These are phyloP conservation scores for Pentamera pediparva DNA, from an alignment of 53 echinoderm and acorn worm genomes.

Conservation along the genomic window DNA sequence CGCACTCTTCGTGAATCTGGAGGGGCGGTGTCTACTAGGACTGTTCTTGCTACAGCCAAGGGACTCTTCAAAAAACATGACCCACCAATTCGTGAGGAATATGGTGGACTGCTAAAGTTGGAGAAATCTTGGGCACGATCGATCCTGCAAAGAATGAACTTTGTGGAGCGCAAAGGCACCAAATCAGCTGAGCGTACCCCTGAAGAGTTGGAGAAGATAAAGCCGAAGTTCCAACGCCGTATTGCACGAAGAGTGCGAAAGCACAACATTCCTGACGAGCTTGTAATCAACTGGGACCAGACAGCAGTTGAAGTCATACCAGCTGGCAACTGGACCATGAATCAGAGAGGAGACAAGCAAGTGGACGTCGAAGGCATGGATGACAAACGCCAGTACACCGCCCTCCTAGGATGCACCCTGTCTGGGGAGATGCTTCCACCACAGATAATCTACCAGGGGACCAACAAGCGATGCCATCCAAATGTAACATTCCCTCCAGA, in stretches of 20 bases:
- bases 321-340: slow-evolving; percentile 36
- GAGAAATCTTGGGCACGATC: too few relatives aligned
- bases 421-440: slow-evolving; percentile 36
- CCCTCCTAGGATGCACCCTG: slow-evolving; percentile 33
- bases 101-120: too few relatives aligned
- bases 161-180: too few relatives aligned
- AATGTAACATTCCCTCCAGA: neutral
- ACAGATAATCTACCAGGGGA: slow-evolving; percentile 41
- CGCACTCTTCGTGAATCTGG: too few relatives aligned
- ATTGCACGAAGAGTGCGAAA: slow-evolving; percentile 24
- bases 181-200: too few relatives aligned
- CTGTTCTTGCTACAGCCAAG: too few relatives aligned
- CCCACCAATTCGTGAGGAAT: too few relatives aligned
- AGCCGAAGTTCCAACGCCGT: slow-evolving; percentile 12
- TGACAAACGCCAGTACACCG: slow-evolving; percentile 45
- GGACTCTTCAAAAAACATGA: too few relatives aligned
- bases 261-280: slow-evolving; percentile 34
- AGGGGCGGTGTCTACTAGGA: too few relatives aligned
- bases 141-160: too few relatives aligned
- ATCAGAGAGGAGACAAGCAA: slow-evolving; percentile 36
- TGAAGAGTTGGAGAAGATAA: too few relatives aligned
- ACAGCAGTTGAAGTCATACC: slow-evolving; percentile 41
- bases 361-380: slow-evolving; percentile 38
- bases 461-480: slow-evolving; percentile 18
- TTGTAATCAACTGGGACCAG: slow-evolving; percentile 51